Evolutionary conservation across 2,797 vertebrate species (phyloP), one percentile per base, ranked within the genome.

Genomic region (Florisuga fusca): DNA sequence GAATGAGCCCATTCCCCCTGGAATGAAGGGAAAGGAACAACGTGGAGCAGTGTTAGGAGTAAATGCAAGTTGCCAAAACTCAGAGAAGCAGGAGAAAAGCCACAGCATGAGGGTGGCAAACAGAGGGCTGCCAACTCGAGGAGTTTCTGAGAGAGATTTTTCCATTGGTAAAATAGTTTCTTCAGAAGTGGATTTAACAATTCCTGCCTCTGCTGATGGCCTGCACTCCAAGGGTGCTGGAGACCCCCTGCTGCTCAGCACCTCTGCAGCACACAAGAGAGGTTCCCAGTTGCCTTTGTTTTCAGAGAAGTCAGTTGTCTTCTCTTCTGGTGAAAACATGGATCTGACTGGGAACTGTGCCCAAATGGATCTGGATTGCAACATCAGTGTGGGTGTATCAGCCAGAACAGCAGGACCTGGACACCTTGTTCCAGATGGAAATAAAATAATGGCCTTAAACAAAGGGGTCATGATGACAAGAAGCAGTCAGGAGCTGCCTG

Each of bases 391-490:
- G 31, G 25, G 18, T 53, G 21, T 67, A 13, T 27, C 76, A 25
- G 80, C 68, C 34, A 51, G 51, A 64, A 63, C 67, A 73, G 57
- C 59, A 22, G 38, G 18, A 5, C 62, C 84, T 15, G 74, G 20
- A 12, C 29, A 36, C 33, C 29, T 18, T 12, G 38, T 19, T 53
- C 63, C 31, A 29, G 81, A n/a, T 23, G 72, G 66, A 33, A 72
- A 66, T 38, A 57, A 78, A 85, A n/a, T 1, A 2, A 31, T 3
- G 13, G 4, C 74, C 64, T 69, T 45, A 7, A 50, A 15, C 12
- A 68, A 33, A 8, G 67, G 12, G 14, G 25, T 29, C 21, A 4
- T 1, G 0, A 11, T 3, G 6, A 25, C 62, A 55, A 0, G 0
- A 0, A 53, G 34, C 11, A 50, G n/a, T 25, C 53, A 54, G 72